Percentiles rank a stretch among this genome's conserved stretches.
phyloP scores from a whole-genome alignment of 2,797 vertebrate genomes.

The Sebastes wilsoni region DNA sequence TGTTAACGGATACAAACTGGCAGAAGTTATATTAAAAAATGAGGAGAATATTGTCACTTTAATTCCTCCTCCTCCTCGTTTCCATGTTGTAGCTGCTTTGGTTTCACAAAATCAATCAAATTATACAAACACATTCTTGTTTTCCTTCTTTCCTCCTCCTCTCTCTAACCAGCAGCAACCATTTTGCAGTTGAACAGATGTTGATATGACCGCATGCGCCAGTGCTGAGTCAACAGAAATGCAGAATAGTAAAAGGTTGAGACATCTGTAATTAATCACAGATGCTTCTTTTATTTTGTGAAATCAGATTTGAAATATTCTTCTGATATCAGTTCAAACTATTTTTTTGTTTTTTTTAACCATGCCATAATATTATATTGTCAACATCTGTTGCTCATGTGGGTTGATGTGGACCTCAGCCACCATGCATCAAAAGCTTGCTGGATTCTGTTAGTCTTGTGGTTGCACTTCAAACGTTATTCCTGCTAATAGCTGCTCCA shows the following conservation, averaged over 20 bases:
- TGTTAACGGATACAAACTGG: not conserved
- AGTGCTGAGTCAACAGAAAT: slow-evolving; percentile 24
- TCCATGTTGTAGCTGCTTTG: not conserved
- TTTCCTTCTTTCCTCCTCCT: not conserved
- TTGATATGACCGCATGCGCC: slow-evolving; percentile 19
- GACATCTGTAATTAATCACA: slow-evolving; percentile 9
- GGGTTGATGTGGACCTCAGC: slow-evolving; percentile 2
- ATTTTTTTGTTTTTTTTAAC: not conserved
- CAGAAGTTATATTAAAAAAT: not conserved
- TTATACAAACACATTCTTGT: slow-evolving; percentile 2
- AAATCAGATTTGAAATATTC: slow-evolving; percentile 16
- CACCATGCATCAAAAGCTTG: slow-evolving; percentile 3
- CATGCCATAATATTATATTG: slow-evolving; percentile 6
- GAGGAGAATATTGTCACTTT: not conserved
- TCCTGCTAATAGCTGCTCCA: not conserved
- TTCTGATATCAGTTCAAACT: slow-evolving; percentile 20
- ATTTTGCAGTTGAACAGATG: slow-evolving; percentile 25
- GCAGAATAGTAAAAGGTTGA: slow-evolving; percentile 2
- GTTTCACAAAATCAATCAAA: not conserved
- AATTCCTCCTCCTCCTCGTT: not conserved
- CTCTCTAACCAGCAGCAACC: not conserved
- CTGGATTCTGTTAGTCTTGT: not conserved
- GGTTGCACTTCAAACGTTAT: not conserved
- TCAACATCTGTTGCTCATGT: slow-evolving; percentile 7
- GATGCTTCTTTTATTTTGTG: slow-evolving; percentile 1